phyloP scores from a whole-genome alignment of 1,140 invertebrate species.

The Brachionus calyciflorus region DNA sequence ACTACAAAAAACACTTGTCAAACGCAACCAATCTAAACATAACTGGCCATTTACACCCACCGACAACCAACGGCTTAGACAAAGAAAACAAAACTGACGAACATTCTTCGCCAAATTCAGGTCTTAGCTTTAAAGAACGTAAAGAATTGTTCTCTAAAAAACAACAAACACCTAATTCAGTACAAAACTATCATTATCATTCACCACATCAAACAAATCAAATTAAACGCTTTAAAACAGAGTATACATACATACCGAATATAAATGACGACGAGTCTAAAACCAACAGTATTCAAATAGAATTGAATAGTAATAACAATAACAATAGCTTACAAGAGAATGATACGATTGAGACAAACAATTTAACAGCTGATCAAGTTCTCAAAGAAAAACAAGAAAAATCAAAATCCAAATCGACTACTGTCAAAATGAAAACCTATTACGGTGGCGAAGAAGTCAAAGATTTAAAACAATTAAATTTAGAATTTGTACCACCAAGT shows the following conservation, averaged over 20 bases:
- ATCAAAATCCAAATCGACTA: conserved; percentile 40
- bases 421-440: conserved; percentile 46
- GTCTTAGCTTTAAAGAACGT: conserved; percentile 22
- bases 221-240: conserved; percentile 19
- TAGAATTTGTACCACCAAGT: background rate
- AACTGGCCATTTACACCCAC: background rate
- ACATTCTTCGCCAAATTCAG: background rate
- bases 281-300: background rate
- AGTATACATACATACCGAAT: background rate
- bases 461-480: conserved; percentile 15
- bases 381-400: conserved; percentile 28
- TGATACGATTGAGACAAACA: background rate
- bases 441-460: conserved; percentile 44
- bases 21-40: conserved; percentile 3
- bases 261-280: background rate
- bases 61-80: background rate
- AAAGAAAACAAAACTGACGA: conserved; percentile 41
- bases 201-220: background rate
- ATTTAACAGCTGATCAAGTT: background rate
- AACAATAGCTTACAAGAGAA: background rate
- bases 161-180: background rate
- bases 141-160: conserved; percentile 42
- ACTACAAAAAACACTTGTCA: conserved; percentile 2
- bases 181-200: background rate
- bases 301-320: background rate